Percentiles rank a stretch among this genome's conserved stretches.
phyloP scores from a whole-genome alignment of 2,113 vertebrate species.

The Eclectus roratus region DNA sequence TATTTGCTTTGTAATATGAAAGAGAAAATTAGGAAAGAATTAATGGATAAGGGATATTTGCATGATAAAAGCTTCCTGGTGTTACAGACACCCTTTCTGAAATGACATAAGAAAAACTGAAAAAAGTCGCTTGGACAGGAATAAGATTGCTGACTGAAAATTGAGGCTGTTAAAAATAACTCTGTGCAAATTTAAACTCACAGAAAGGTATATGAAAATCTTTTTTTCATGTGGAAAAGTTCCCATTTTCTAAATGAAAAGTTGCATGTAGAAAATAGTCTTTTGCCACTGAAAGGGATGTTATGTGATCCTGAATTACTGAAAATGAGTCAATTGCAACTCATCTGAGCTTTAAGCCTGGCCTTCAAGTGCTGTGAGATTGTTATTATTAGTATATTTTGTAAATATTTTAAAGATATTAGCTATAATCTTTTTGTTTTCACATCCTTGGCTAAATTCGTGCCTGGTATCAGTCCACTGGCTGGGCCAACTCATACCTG shows the following conservation, averaged over 20 bases:
- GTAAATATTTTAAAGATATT: not conserved
- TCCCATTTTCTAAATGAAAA: not conserved
- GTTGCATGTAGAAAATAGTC: accelerated
- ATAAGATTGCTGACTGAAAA: not conserved
- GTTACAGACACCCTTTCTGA: not conserved
- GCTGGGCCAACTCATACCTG: not conserved
- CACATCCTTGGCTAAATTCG: not conserved
- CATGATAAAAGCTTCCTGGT: not conserved
- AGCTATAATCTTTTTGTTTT: not conserved
- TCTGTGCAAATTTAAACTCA: not conserved
- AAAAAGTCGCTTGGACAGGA: not conserved
- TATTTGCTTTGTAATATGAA: not conserved
- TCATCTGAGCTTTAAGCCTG: not conserved
- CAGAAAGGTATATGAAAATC: not conserved
- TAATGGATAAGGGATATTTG: not conserved
- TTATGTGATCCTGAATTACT: not conserved
- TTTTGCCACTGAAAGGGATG: not conserved
- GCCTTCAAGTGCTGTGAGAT: not conserved
- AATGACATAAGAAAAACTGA: not conserved
- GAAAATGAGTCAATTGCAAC: not conserved
- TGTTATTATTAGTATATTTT: not conserved
- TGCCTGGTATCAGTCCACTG: not conserved
- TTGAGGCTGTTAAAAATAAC: not conserved
- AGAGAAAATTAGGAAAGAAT: not conserved
- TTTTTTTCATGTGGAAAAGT: not conserved